These are phyloP conservation scores for Hephaestus fuliginosus DNA, from an alignment of 2,797 vertebrate genomes.

Conservation along the genomic window DNA sequence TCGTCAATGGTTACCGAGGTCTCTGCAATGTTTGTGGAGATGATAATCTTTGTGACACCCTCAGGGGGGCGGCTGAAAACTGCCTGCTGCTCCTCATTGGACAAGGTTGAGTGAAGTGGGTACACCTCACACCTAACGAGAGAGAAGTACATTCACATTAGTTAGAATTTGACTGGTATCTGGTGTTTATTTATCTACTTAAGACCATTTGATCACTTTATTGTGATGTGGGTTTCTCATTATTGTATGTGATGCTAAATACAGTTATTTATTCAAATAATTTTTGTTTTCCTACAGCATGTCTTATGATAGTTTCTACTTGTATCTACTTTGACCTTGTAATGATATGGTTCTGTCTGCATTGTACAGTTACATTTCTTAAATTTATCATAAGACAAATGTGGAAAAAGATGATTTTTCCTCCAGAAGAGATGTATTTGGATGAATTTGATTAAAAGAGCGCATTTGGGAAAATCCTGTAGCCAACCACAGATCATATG, in stretches of 20 bases:
- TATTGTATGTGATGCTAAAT: neutral
- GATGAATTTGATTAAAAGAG: neutral
- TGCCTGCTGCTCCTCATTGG: constrained; percentile 96
- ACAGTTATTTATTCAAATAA: neutral
- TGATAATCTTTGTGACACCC: constrained; percentile 95
- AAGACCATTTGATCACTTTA: neutral
- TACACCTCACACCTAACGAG: constrained; percentile 91
- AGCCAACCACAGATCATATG: too few species aligned
- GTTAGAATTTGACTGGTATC: neutral
- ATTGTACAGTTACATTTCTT: too few species aligned
- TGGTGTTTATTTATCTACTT: neutral
- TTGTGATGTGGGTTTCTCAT: neutral
- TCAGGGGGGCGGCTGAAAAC: constrained; percentile 92
- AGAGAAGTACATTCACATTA: constrained; percentile 1
- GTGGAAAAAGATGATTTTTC: neutral
- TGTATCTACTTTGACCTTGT: neutral
- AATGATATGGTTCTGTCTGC: neutral
- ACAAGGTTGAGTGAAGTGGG: constrained; percentile 95
- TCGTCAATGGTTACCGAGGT: constrained; percentile 98
- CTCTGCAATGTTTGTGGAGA: constrained; percentile 99
- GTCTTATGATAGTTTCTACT: neutral
- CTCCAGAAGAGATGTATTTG: too few species aligned
- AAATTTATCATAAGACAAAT: neutral
- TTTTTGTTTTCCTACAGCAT: neutral
- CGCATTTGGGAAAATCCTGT: neutral